Conservation (phyloP, 2,797 vertebrate species). For the Echiichthys vipera region DNA sequence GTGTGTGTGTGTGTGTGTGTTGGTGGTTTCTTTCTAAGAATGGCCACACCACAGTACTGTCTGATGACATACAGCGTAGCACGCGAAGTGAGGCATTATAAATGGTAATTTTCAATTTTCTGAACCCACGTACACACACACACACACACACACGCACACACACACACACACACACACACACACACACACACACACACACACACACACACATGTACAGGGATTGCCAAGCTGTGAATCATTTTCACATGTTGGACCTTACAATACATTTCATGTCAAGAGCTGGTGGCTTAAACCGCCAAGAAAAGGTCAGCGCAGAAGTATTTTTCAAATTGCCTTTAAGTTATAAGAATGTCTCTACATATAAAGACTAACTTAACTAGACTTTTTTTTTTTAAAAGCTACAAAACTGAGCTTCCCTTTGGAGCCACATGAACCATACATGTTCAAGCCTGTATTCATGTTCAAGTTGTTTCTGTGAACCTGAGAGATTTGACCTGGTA, state of each 20-base stretch:
- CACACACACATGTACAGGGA: too few species aligned
- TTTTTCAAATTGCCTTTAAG: constrained; percentile 2
- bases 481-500: constrained; percentile 31
- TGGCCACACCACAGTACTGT: constrained; percentile 58
- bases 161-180: constrained; percentile 2
- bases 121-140: constrained; percentile 28
- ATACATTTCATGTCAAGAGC: constrained; percentile 2
- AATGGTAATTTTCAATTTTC: constrained; percentile 54
- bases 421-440: constrained; percentile 1
- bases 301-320: background rate
- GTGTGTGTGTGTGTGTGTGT: too few species aligned
- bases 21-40: constrained; percentile 51
- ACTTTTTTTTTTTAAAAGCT: background rate
- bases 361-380: background rate
- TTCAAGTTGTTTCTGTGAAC: constrained; percentile 31
- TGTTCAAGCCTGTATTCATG: constrained; percentile 13
- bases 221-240: constrained; percentile 41
- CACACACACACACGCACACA: background rate
- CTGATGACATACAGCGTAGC: constrained; percentile 52
- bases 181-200: too few species aligned
- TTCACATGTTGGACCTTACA: constrained; percentile 41
- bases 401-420: background rate
- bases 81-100: constrained; percentile 44
- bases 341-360: background rate
- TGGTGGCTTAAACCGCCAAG: background rate